phyloP scores from a whole-genome alignment of 2,797 vertebrate genomes.

The Diceros bicornis region DNA sequence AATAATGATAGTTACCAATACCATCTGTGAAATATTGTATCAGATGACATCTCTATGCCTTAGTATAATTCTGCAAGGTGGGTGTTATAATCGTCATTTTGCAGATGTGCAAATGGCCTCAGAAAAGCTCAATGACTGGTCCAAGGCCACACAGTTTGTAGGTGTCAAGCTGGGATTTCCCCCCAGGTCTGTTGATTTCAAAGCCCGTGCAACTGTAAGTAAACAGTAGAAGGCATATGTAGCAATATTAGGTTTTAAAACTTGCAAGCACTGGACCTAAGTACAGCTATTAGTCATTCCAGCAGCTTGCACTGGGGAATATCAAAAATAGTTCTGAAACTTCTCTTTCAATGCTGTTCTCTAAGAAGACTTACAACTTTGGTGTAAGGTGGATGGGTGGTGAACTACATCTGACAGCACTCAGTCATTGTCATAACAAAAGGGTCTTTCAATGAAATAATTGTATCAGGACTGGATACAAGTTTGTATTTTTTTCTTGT shows the following conservation, averaged over 20 bases:
- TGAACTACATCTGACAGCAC: not conserved
- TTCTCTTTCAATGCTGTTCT: conserved; percentile 27
- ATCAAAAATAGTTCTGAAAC: conserved; percentile 49
- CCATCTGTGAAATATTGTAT: not conserved
- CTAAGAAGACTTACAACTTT: conserved; percentile 13
- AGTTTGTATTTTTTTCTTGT: conserved; percentile 27
- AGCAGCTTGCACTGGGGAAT: conserved; percentile 14
- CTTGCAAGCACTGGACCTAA: conserved; percentile 10
- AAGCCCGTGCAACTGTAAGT: not conserved
- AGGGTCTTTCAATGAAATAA: conserved; percentile 6
- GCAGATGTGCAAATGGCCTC: not conserved
- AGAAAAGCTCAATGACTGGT: not conserved
- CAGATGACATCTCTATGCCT: not conserved
- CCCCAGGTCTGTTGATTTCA: not conserved
- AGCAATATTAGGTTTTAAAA: conserved; percentile 38
- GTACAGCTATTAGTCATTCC: conserved; percentile 47
- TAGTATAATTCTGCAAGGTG: not conserved
- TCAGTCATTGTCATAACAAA: conserved; percentile 1
- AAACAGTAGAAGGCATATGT: conserved; percentile 11
- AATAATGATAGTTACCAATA: not conserved
- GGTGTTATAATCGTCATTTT: not conserved
- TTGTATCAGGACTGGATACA: not conserved
- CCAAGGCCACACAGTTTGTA: not conserved
- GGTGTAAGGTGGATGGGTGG: not conserved
- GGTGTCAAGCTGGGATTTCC: not conserved